A percentile compares a stretch with the other conserved stretches of the same genome.
phyloP scores from a whole-genome alignment of 1,140 invertebrate species.

The Antheraea pernyi region DNA sequence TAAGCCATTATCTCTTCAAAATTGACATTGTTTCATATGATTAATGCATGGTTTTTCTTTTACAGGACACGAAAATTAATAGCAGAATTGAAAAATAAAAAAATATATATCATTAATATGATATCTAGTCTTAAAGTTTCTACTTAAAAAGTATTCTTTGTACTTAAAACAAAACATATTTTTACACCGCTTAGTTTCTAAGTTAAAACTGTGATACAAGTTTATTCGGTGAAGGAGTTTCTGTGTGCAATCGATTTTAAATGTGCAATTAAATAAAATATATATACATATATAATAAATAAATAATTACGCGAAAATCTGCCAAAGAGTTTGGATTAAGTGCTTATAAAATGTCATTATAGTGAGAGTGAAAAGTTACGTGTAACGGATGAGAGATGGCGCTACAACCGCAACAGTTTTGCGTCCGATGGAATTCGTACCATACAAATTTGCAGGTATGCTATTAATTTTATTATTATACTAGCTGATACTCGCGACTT shows the following conservation, averaged over 20 bases:
- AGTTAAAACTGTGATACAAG: constrained; percentile 58
- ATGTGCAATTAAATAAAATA: constrained; percentile 30
- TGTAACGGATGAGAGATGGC: constrained; percentile 59
- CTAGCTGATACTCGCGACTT: too few relatives aligned
- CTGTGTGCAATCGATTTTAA: constrained; percentile 25
- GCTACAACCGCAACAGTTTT: constrained; percentile 84
- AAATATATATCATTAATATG: constrained; percentile 34
- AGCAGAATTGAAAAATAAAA: constrained; percentile 50
- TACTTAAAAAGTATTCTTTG: constrained; percentile 61
- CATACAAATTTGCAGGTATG: constrained; percentile 88
- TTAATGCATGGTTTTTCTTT: constrained; percentile 25
- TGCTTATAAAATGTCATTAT: constrained; percentile 16
- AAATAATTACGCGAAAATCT: constrained; percentile 16
- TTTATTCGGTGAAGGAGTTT: constrained; percentile 17
- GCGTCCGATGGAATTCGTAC: constrained; percentile 94
- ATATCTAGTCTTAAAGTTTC: constrained; percentile 70
- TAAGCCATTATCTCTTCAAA: too few relatives aligned
- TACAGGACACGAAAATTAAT: constrained; percentile 47
- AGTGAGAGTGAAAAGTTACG: constrained; percentile 17
- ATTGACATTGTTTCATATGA: too few relatives aligned
- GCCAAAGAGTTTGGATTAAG: constrained; percentile 55
- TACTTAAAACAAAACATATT: constrained; percentile 21
- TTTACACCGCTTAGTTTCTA: constrained; percentile 28
- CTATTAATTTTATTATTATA: too few relatives aligned
- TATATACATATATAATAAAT: constrained; percentile 5